Base-by-base conservation (phyloP, 2,888 invertebrate species). In the Augochlorella aurata region DNA sequence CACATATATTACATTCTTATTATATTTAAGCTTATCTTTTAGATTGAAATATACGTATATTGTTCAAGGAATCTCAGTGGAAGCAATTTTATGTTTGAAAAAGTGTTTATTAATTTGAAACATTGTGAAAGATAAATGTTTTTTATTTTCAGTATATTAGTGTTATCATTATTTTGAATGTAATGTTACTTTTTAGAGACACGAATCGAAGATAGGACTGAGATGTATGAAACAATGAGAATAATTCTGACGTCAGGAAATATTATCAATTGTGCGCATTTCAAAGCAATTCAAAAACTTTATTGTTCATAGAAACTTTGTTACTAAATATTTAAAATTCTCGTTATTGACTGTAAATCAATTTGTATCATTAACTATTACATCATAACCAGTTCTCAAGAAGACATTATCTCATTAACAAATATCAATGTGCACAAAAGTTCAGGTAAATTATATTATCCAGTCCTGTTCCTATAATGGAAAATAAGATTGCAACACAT, bases 1-100 rank as follows among this genome's bases (percentile, higher is more conserved):
- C 29, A 67, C 9, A 71, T 49, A 38, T 74, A 67, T 67, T 67
- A 65, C 65, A 29, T 58, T 61, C 47, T 61, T 29, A 29, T 71
- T 67, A 63, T 24, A 24, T 44, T 9, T n/a, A 69, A 69, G 45
- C 65, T 74, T 38, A 14, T 24, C 21, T 66, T 18, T 18, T 70
- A 47, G 47, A 58, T 65, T 44, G 5, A 9, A 65, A 44, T 44
- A 38, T 29, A 38, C 18, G 18, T n/a, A 24, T 8, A 24, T 58
- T 24, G 24, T 24, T 16, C 16, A 7, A 58, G 16, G 8, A 24
- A 14, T 58, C 16, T 24, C 16, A 7, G 16, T 24, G 58, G 58
- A 58, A 16, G 21, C 16, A 16, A 58, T 24, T 63, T 38, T 63
- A 63, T 63, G 38, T 63, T 29, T 18, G 16, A 61, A 24, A 3